A percentile compares a stretch with the other conserved stretches of the same genome.
Evolutionary conservation across 1,140 invertebrate species (phyloP).

Genomic region (Euglossa dilemma): DNA sequence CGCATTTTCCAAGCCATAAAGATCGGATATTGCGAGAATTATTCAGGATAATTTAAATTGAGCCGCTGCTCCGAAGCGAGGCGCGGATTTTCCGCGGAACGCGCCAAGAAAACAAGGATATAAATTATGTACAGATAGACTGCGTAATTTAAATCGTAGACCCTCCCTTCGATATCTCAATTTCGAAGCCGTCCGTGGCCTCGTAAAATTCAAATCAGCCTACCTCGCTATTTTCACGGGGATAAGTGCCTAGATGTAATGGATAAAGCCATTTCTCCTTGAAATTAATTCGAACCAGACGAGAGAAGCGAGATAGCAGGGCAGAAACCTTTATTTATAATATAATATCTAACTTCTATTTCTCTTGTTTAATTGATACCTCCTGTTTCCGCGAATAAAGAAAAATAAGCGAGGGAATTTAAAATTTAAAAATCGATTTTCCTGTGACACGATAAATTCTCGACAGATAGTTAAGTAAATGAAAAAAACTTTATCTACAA

Average conservation of each 20-base stretch:
- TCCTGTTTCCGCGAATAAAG: too few species aligned
- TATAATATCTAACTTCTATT: too few species aligned
- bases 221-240: conserved; percentile 59
- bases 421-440: too few species aligned
- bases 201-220: conserved; percentile 81
- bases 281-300: background rate
- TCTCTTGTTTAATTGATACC: too few species aligned
- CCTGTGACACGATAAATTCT: too few species aligned
- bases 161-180: conserved; percentile 71
- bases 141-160: conserved; percentile 80
- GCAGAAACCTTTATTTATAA: too few species aligned
- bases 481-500: too few species aligned
- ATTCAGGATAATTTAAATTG: conserved; percentile 83
- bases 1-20: conserved; percentile 81
- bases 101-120: conserved; percentile 78
- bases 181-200: conserved; percentile 61
- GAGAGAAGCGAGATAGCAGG: too few species aligned
- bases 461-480: too few species aligned
- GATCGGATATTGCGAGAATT: conserved; percentile 81
- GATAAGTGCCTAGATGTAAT: conserved; percentile 17
- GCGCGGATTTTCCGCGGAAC: conserved; percentile 57
- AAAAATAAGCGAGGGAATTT: too few species aligned
- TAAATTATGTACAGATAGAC: conserved; percentile 82
- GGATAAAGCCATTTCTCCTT: conserved; percentile 6
- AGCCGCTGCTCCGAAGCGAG: conserved; percentile 48